Conservation (phyloP, 2,113 vertebrate species). For the Hippoglossus stenolepis region DNA sequence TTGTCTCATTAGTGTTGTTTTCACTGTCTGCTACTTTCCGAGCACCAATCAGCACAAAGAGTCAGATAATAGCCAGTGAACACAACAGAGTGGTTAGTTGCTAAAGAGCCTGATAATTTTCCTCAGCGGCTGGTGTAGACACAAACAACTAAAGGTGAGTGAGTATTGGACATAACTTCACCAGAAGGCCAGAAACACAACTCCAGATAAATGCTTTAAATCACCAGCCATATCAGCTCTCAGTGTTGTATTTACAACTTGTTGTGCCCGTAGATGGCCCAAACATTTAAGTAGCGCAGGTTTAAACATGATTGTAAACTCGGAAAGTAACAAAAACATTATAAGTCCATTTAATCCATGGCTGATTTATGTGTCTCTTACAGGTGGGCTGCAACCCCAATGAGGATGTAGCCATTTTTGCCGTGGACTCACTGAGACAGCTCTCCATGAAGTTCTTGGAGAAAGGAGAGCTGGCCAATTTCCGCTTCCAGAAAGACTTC, state of each 20-base stretch:
- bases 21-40: background rate
- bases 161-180: too few relatives aligned
- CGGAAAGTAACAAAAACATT: too few relatives aligned
- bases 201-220: background rate
- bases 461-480: conserved; percentile 97
- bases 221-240: too few relatives aligned
- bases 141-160: background rate
- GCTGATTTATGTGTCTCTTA: background rate
- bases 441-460: conserved; percentile 99
- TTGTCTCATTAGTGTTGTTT: background rate
- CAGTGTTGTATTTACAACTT: background rate
- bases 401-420: conserved; percentile 98
- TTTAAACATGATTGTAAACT: background rate
- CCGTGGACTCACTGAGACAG: conserved; percentile 95
- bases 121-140: background rate
- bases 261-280: background rate
- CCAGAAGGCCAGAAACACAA: background rate
- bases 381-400: conserved; percentile 98
- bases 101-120: background rate
- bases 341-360: too few relatives aligned
- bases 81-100: background rate
- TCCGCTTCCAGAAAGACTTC: conserved; percentile 99
- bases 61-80: background rate
- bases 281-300: background rate
- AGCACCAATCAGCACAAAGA: background rate